Evolutionary conservation across 2,888 invertebrate genomes (phyloP), one percentile per base, ranked within the genome.

Genomic region (Dorcus hopei): DNA sequence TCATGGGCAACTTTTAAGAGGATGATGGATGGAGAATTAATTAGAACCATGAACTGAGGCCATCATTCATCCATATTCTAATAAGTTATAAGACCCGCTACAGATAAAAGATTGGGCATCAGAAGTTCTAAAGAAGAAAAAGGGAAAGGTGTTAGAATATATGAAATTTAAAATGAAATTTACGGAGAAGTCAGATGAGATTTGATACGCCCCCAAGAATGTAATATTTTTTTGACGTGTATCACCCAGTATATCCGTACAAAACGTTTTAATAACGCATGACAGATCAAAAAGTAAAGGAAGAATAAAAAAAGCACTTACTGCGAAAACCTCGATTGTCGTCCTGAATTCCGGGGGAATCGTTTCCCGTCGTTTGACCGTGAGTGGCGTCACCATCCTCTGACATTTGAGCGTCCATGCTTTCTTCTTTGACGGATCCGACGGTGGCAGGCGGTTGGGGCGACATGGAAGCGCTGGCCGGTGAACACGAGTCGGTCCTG

Each of bases 401-500:
- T 62, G 82, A 82, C 72, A 80, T 79, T 70, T 83, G 82, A 61
- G 83, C 83, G 71, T 84, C 84, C 70, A 83, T 74, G 66, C 83
- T 83, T 72, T 84, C 84, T 66, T 81, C 81, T 68, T 81, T 80
- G 47, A 79, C 79, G 39, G 64, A 61, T 8, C 66, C 67, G 11
- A 72, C 68, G 14, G 78, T 52, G 16, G 55, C 59, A 16, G 62
- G 61, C 16, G 68, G 66, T 62, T 77, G 79, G 9, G 82, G 81
- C 8, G 81, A 81, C 69, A 84, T 78, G 47, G 85, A 85, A 62
- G 83, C 83, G 73, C 84, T 84, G 40, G 83, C 84, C 57, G 85
- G 85, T 63, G 85, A 85, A 72, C 84, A 82, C 57, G 84, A 85
- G 70, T 84, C 84, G 58, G 83, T 82, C 64, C 83, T 78, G 69